Conservation (phyloP, 2,113 vertebrate genomes). For the Rhinichthys klamathensis region DNA sequence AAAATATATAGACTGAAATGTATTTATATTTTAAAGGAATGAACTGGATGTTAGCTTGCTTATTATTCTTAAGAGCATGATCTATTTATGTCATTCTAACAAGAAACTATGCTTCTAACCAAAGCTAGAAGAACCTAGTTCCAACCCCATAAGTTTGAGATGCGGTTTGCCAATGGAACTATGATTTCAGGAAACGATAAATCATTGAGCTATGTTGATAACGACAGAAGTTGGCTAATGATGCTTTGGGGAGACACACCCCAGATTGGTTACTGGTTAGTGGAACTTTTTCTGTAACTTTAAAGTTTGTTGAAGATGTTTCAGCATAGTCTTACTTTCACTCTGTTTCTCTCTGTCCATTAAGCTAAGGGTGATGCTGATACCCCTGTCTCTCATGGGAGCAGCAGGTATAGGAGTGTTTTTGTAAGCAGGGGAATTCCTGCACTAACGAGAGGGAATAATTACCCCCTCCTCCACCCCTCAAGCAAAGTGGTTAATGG, state of each 20-base stretch:
- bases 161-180: background rate
- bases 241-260: background rate
- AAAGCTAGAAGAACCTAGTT: background rate
- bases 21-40: no score
- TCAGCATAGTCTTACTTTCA: background rate
- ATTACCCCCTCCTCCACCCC: conserved; percentile 35
- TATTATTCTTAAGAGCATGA: no score
- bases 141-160: background rate
- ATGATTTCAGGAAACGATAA: background rate
- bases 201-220: background rate
- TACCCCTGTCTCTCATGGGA: conserved; percentile 18
- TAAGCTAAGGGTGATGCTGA: conserved; percentile 9
- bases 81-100: background rate
- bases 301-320: conserved; percentile 12
- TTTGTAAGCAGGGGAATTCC: conserved; percentile 54
- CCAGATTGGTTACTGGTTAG: background rate
- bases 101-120: background rate
- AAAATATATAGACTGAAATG: background rate
- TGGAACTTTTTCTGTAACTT: background rate
- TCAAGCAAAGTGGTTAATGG: conserved; percentile 27
- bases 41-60: no score
- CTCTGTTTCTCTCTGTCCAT: background rate
- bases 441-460: conserved; percentile 49
- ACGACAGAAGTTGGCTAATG: background rate
- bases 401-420: conserved; percentile 6